These are phyloP conservation scores for Malachius bipustulatus DNA, from an alignment of 2,888 invertebrate genomes.

Conservation along the genomic window DNA sequence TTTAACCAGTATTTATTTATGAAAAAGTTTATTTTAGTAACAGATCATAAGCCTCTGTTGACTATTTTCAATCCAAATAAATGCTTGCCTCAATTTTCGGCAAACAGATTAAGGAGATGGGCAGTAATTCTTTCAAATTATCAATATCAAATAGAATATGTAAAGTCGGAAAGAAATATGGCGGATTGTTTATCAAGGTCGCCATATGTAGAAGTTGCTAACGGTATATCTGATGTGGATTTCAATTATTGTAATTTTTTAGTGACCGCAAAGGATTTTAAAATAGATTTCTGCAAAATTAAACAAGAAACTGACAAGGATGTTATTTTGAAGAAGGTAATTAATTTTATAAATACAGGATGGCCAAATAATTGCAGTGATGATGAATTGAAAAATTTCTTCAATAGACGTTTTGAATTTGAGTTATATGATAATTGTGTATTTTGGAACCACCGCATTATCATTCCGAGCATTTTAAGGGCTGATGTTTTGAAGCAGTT, in stretches of 20 bases:
- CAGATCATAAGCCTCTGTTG: constrained; percentile 7
- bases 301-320: constrained; percentile 8
- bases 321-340: constrained; percentile 7
- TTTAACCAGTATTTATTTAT: background rate
- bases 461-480: constrained; percentile 15
- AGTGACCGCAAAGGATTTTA: constrained; percentile 6
- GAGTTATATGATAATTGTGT: constrained; percentile 13
- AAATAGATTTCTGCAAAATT: constrained; percentile 8
- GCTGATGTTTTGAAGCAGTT: constrained; percentile 10
- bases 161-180: constrained; percentile 16
- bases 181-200: constrained; percentile 18
- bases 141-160: constrained; percentile 12
- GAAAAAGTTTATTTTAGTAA: constrained; percentile 6
- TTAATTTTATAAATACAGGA: constrained; percentile 5
- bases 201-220: constrained; percentile 5
- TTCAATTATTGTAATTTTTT: constrained; percentile 7
- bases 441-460: constrained; percentile 17
- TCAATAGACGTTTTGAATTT: constrained; percentile 10
- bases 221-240: constrained; percentile 1
- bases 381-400: constrained; percentile 9
- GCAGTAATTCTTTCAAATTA: constrained; percentile 10
- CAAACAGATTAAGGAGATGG: constrained; percentile 13
- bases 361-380: constrained; percentile 6
- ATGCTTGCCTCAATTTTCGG: constrained; percentile 9
- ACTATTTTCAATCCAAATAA: constrained; percentile 8